phyloP scores from a whole-genome alignment of 2,888 invertebrate species.

The Antitype chi region DNA sequence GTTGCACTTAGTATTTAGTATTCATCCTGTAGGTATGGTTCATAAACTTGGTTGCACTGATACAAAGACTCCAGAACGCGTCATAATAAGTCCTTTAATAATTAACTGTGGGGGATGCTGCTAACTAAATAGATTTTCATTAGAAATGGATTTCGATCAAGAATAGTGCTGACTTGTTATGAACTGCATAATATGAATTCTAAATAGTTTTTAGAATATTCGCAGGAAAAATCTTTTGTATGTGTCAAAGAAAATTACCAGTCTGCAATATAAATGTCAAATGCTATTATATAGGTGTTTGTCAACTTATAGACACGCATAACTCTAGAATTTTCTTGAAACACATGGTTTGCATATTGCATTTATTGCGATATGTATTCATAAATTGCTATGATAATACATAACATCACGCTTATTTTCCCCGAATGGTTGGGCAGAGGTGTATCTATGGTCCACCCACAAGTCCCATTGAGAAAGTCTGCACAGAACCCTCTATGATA shows the following conservation, averaged over 20 bases:
- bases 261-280: neutral
- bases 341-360: neutral
- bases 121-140: neutral
- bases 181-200: neutral
- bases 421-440: too few relatives aligned
- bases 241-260: neutral
- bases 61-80: neutral
- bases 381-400: neutral
- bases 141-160: neutral
- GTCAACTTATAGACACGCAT: neutral
- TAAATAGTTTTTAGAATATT: neutral
- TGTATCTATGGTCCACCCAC: too few relatives aligned
- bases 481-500: too few relatives aligned
- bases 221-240: neutral
- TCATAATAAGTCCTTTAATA: neutral
- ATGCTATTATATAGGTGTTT: neutral
- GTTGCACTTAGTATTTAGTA: neutral
- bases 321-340: neutral
- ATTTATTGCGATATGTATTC: neutral
- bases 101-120: neutral
- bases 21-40: too few relatives aligned
- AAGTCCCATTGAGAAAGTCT: too few relatives aligned
- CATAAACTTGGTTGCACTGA: neutral
- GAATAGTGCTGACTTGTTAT: neutral
- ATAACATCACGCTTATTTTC: too few relatives aligned